These are phyloP conservation scores for Drosophila anomalata DNA, from an alignment of 2,888 invertebrate genomes.

Conservation along the genomic window DNA sequence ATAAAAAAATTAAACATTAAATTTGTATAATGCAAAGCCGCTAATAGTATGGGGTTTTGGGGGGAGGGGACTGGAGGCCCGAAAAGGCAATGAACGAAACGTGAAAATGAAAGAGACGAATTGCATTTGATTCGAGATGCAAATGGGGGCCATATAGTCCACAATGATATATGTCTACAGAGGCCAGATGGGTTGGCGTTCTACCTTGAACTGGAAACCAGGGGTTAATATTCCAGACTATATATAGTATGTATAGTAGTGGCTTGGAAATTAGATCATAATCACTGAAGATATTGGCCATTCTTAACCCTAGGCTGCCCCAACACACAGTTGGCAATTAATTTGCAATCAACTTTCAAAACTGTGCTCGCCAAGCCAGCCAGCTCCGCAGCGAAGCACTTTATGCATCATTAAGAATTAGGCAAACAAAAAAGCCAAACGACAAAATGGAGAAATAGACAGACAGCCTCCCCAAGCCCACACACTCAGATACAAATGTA, in stretches of 20 bases:
- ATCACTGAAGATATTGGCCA: constrained; percentile 6
- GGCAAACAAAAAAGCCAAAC: constrained; percentile 68
- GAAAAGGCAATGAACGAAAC: constrained; percentile 71
- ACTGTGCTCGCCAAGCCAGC: constrained; percentile 46
- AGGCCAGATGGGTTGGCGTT: constrained; percentile 8
- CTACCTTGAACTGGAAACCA: constrained; percentile 41
- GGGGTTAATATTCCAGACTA: neutral
- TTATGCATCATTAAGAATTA: constrained; percentile 80
- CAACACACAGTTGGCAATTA: constrained; percentile 55
- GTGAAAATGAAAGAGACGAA: constrained; percentile 64
- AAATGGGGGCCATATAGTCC: constrained; percentile 39
- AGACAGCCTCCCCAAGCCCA: constrained; percentile 26
- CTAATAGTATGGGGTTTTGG: constrained; percentile 58
- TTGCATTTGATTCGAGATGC: constrained; percentile 62
- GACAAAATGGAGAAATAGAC: constrained; percentile 78
- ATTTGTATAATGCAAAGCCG: constrained; percentile 77
- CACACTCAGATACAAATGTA: constrained; percentile 39
- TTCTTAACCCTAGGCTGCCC: neutral
- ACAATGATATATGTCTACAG: constrained; percentile 22
- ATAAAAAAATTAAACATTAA: constrained; percentile 73
- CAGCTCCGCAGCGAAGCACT: constrained; percentile 59
- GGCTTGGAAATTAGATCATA: constrained; percentile 17
- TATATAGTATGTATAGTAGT: neutral
- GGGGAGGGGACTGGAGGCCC: constrained; percentile 24
- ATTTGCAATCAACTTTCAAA: constrained; percentile 80